phyloP scores from a whole-genome alignment of 1,140 invertebrate species.

The Steinernema khuongi region DNA sequence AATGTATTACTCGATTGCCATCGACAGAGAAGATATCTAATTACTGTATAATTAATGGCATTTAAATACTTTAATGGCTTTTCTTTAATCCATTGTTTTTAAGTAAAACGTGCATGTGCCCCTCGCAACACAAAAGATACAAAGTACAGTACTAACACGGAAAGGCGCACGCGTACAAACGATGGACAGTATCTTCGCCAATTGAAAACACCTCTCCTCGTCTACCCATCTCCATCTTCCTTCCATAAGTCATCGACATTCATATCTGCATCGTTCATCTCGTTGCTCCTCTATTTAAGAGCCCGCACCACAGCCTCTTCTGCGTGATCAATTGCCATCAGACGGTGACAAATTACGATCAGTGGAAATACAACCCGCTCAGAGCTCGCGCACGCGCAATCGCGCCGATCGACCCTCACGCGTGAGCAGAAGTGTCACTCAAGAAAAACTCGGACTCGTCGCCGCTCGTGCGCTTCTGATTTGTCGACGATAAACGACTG shows the following conservation, averaged over 20 bases:
- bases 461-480: constrained; percentile 1
- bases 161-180: neutral
- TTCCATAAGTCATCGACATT: constrained; percentile 15
- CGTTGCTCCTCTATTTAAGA: neutral
- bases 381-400: constrained; percentile 11
- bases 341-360: constrained; percentile 14
- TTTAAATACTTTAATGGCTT: no score
- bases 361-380: constrained; percentile 14
- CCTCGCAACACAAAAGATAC: no score
- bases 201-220: neutral
- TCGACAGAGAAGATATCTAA: no score
- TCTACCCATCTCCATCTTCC: neutral
- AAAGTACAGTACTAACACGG: neutral
- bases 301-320: constrained; percentile 7
- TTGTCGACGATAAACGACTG: neutral
- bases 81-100: no score
- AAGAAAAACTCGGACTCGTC: neutral
- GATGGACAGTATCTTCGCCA: neutral
- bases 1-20: no score
- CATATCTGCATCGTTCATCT: constrained; percentile 15
- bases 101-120: no score
- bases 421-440: constrained; percentile 10
- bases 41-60: no score
- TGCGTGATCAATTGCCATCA: constrained; percentile 9
- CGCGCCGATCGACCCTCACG: constrained; percentile 13